Conservation (phyloP, 35 echinoderm and acorn worm genomes). For the Holothuria glaberrima region DNA sequence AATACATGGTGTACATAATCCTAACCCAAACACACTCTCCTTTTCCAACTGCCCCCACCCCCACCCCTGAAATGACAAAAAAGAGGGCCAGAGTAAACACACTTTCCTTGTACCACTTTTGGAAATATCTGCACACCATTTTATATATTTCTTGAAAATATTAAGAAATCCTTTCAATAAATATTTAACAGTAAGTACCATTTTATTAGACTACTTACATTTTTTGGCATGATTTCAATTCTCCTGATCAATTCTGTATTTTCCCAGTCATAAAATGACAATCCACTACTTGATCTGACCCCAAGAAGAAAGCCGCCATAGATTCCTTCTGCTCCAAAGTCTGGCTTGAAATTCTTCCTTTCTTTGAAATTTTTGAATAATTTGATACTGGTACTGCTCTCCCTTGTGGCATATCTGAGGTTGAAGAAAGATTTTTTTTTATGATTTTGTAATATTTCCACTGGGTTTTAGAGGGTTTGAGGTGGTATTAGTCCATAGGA, state of each 20-base stretch:
- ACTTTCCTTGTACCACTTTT: too few relatives aligned
- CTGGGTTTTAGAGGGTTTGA: too few relatives aligned
- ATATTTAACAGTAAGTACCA: background rate
- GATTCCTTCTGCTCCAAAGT: conserved; percentile 99
- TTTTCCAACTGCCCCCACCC: too few relatives aligned
- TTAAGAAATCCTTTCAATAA: background rate
- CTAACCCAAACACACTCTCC: too few relatives aligned
- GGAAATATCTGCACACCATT: too few relatives aligned
- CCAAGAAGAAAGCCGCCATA: conserved; percentile 89
- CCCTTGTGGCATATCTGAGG: conserved; percentile 85
- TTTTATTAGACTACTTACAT: conserved; percentile 56
- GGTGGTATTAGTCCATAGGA: too few relatives aligned
- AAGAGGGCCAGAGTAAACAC: too few relatives aligned
- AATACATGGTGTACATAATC: too few relatives aligned
- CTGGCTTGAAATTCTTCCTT: conserved; percentile 96
- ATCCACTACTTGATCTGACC: conserved; percentile 86
- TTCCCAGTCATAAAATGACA: conserved; percentile 99
- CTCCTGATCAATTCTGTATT: conserved; percentile 85
- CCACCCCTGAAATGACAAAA: too few relatives aligned
- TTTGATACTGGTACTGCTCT: conserved; percentile 83
- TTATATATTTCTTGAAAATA: background rate
- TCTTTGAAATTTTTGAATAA: conserved; percentile 99
- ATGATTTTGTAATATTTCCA: too few relatives aligned
- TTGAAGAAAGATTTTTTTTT: too few relatives aligned
- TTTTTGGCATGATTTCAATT: conserved; percentile 96